A percentile compares a stretch with the other conserved stretches of the same genome.
Evolutionary conservation across 2,888 invertebrate genomes (phyloP).

Genomic region (Noctua comes): DNA sequence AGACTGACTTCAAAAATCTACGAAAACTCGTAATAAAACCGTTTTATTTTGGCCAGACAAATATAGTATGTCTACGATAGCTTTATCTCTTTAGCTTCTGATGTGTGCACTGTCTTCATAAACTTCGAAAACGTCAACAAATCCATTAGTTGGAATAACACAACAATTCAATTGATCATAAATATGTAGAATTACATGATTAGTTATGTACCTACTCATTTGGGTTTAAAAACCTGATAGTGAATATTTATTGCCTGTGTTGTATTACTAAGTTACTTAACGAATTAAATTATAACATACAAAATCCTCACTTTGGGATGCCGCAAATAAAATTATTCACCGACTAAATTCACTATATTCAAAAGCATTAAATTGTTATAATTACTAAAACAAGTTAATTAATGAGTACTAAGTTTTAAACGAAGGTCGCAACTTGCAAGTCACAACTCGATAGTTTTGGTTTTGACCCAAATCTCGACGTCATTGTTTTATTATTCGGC

Average conservation of each 20-base stretch:
- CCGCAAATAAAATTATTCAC: background rate
- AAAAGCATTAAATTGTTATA: background rate
- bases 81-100: background rate
- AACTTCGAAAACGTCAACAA: conserved; percentile 38
- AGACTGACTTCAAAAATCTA: background rate
- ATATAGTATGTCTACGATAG: background rate
- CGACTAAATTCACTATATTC: background rate
- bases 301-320: background rate
- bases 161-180: conserved; percentile 14
- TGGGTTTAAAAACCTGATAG: conserved; percentile 44
- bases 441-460: conserved; percentile 37
- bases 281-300: too few relatives aligned
- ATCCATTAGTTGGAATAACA: conserved; percentile 30
- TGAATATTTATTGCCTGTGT: conserved; percentile 9
- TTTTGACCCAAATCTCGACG: conserved; percentile 47
- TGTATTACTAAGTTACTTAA: background rate
- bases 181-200: conserved; percentile 28
- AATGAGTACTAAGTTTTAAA: conserved; percentile 25
- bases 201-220: conserved; percentile 2
- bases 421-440: conserved; percentile 31
- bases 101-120: conserved; percentile 6
- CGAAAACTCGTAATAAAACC: background rate
- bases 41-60: background rate
- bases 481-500: conserved; percentile 17
- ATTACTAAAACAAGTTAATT: conserved; percentile 19